Percentiles rank a stretch among this genome's conserved stretches.
These are phyloP conservation scores for Numenius arquata DNA, from an alignment of 2,113 vertebrate species.

Conservation along the genomic window DNA sequence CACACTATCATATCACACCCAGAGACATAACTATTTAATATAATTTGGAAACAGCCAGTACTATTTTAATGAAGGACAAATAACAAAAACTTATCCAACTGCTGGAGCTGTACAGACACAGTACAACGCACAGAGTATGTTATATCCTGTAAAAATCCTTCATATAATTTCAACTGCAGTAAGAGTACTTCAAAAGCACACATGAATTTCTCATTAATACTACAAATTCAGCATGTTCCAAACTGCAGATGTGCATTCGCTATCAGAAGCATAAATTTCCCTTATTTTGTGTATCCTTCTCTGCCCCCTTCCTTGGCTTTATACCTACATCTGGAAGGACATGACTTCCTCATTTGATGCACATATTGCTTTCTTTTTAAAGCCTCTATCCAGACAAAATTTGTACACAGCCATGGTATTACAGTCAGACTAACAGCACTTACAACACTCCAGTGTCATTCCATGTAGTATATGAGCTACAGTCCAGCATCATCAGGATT, in stretches of 20 bases:
- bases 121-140: accelerated
- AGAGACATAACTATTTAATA: background rate
- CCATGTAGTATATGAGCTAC: background rate
- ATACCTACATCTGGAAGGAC: background rate
- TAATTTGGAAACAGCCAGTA: background rate
- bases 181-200: background rate
- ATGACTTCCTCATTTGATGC: background rate
- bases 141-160: background rate
- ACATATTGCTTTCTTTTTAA: background rate
- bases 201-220: background rate
- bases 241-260: background rate
- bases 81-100: background rate
- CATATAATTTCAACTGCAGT: background rate
- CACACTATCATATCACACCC: background rate
- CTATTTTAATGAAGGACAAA: background rate
- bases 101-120: background rate
- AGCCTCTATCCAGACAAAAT: background rate
- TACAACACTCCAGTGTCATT: background rate
- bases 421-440: background rate
- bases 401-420: background rate
- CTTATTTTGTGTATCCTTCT: background rate
- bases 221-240: background rate
- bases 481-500: background rate
- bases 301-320: background rate
- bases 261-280: background rate